Percentiles rank a stretch among this genome's conserved stretches.
These are phyloP conservation scores for Crenuchus spilurus DNA, from an alignment of 2,797 vertebrate species.

Conservation along the genomic window DNA sequence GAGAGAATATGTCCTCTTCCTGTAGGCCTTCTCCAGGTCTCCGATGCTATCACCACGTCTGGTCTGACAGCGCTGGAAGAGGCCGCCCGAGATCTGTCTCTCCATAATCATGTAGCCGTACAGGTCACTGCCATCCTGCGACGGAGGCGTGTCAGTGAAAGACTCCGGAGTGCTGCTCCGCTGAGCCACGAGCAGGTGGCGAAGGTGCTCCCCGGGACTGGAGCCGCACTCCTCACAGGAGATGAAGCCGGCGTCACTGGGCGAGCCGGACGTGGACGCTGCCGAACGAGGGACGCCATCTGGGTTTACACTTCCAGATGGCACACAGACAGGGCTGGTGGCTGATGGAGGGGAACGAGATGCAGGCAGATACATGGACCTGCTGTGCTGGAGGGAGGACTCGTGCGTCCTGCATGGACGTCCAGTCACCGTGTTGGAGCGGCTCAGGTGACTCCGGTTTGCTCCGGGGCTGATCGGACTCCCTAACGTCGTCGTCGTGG, in stretches of 20 bases:
- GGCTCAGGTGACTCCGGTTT: constrained; percentile 83
- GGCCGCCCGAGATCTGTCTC: constrained; percentile 68
- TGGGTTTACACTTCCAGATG: constrained; percentile 83
- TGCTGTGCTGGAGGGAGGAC: constrained; percentile 84
- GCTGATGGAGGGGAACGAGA: constrained; percentile 85
- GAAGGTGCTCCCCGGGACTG: constrained; percentile 80
- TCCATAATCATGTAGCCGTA: constrained; percentile 95
- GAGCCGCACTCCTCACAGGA: constrained; percentile 93
- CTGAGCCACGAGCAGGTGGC: constrained; percentile 78
- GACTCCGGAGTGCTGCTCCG: constrained; percentile 92
- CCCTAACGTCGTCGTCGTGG: constrained; percentile 81
- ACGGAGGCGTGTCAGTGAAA: constrained; percentile 86
- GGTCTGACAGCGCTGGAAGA: constrained; percentile 69
- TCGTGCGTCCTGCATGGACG: constrained; percentile 77
- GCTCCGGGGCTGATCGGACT: constrained; percentile 90
- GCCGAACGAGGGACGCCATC: constrained; percentile 81
- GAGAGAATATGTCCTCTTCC: constrained; percentile 92
- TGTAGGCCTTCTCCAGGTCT: constrained; percentile 80
- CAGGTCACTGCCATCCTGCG: constrained; percentile 81
- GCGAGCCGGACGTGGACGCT: constrained; percentile 90
- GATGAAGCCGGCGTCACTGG: constrained; percentile 91
- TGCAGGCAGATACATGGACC: constrained; percentile 93
- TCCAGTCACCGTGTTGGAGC: constrained; percentile 85
- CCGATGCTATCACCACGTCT: constrained; percentile 68
- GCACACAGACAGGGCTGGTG: constrained; percentile 81